Conservation (phyloP, 2,113 vertebrate species). For the Hemiscyllium ocellatum region DNA sequence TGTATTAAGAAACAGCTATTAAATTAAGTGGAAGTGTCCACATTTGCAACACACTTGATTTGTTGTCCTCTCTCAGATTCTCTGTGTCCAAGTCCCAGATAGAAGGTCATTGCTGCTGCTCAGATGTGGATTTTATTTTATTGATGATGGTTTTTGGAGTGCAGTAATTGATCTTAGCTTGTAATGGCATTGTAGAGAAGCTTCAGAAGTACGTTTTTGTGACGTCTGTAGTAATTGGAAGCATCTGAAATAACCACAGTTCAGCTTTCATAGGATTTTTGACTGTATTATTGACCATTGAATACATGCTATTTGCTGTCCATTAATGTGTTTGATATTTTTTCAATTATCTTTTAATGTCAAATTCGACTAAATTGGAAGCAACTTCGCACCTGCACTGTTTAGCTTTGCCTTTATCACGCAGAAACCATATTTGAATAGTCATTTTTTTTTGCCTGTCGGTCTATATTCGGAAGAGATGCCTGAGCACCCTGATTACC, state of each 20-base stretch:
- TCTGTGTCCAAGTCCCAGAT: not conserved
- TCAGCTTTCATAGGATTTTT: not conserved
- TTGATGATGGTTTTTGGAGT: not conserved
- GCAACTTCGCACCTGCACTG: not conserved
- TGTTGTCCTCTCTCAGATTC: not conserved
- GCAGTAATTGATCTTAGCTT: not conserved
- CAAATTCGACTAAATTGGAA: not conserved
- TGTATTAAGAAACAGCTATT: not conserved
- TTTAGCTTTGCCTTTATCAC: not conserved
- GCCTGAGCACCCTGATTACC: not conserved
- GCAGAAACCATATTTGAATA: not conserved
- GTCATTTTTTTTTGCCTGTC: not conserved
- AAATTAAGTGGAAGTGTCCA: not conserved
- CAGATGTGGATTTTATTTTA: not conserved
- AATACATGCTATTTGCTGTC: not conserved
- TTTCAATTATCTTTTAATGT: not conserved
- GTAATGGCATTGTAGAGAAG: not conserved
- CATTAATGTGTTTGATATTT: not conserved
- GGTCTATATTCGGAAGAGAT: not conserved
- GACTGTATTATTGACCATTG: not conserved
- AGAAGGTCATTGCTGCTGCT: not conserved
- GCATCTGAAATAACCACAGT: not conserved
- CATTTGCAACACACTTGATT: not conserved
- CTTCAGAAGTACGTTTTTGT: not conserved
- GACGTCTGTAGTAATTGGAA: not conserved